phyloP scores from a whole-genome alignment of 2,888 invertebrate species.

The Junonia oenone region DNA sequence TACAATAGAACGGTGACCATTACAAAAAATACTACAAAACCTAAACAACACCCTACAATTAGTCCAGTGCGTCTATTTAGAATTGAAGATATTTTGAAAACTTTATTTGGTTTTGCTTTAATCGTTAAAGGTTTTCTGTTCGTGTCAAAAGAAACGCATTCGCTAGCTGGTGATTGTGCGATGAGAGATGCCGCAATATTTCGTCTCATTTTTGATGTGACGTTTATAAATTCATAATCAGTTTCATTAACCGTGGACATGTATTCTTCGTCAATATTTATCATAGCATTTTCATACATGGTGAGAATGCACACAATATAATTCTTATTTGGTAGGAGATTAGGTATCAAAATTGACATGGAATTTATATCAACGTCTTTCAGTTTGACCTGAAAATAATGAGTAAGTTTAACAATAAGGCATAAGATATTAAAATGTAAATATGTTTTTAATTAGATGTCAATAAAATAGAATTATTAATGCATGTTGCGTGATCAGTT shows the following conservation, averaged over 20 bases:
- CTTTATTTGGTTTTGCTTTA: conserved; percentile 50
- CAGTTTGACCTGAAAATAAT: conserved; percentile 53
- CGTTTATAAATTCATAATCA: conserved; percentile 37
- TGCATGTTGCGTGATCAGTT: background rate
- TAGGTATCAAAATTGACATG: conserved; percentile 55
- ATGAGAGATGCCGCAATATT: conserved; percentile 57
- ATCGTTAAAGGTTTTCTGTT: conserved; percentile 47
- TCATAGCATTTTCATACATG: conserved; percentile 52
- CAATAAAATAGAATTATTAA: background rate
- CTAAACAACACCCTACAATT: conserved; percentile 69
- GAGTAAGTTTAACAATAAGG: background rate
- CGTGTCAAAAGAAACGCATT: conserved; percentile 68
- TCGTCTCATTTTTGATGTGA: conserved; percentile 53
- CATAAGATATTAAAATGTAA: background rate
- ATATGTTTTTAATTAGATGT: background rate
- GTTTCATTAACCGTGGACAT: conserved; percentile 44
- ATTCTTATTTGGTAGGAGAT: conserved; percentile 54
- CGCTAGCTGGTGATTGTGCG: conserved; percentile 63
- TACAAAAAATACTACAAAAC: conserved; percentile 67
- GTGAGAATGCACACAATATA: conserved; percentile 65
- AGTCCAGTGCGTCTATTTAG: conserved; percentile 67
- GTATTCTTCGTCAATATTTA: conserved; percentile 42
- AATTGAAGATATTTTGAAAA: conserved; percentile 52
- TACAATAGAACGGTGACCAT: conserved; percentile 68
- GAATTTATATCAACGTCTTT: conserved; percentile 60